Percentiles rank a stretch among this genome's conserved stretches.
These are phyloP conservation scores for Serranus cabrilla DNA, from an alignment of 2,797 vertebrate genomes.

Conservation along the genomic window DNA sequence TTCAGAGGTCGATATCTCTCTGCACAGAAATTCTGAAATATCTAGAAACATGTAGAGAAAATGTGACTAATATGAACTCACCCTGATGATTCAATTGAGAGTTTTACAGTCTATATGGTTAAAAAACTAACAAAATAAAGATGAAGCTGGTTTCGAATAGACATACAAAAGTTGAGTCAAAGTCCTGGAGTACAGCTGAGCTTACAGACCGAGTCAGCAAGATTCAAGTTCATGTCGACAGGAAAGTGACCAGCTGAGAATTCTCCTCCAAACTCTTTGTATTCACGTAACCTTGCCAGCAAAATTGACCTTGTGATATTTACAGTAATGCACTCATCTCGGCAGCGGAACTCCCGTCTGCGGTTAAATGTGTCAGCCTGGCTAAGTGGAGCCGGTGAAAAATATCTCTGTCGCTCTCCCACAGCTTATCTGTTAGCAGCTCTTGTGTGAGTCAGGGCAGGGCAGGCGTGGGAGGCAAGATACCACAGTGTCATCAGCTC, in stretches of 20 bases:
- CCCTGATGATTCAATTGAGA: no score
- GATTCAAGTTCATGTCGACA: not conserved
- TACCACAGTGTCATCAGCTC: conserved; percentile 72
- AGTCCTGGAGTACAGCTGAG: not conserved
- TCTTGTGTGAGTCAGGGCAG: conserved; percentile 72
- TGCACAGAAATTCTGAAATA: not conserved
- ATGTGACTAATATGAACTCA: no score
- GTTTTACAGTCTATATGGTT: not conserved
- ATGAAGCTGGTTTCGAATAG: not conserved
- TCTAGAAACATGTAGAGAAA: no score
- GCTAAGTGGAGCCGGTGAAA: conserved; percentile 45
- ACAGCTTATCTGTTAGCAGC: conserved; percentile 73
- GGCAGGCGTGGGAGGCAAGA: conserved; percentile 69
- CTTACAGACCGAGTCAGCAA: not conserved
- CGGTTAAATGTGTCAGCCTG: conserved; percentile 48
- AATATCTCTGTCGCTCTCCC: conserved; percentile 56
- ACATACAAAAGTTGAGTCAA: not conserved
- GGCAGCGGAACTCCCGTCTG: conserved; percentile 29
- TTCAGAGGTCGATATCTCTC: not conserved
- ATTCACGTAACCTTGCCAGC: conserved; percentile 16
- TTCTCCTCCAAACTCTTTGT: conserved; percentile 18
- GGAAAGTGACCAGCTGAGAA: conserved; percentile 14
- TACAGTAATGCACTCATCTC: conserved; percentile 43
- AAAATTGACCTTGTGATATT: conserved; percentile 61
- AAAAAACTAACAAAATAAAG: not conserved